phyloP scores from a whole-genome alignment of 2,888 invertebrate species.

The Ophion slaviceki region DNA sequence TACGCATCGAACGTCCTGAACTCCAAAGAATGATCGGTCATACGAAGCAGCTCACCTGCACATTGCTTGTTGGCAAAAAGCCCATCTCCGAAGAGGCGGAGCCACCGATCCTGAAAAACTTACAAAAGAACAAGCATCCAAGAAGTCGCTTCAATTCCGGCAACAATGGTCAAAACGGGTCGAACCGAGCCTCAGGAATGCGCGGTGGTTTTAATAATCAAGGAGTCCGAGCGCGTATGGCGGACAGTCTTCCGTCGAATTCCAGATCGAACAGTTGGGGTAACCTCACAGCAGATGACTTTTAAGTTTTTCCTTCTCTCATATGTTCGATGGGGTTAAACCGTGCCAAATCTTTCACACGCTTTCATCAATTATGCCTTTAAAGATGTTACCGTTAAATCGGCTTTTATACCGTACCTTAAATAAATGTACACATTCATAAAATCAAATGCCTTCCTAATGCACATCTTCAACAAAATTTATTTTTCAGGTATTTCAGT shows the following conservation, averaged over 20 bases:
- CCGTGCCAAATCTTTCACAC: background rate
- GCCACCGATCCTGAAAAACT: background rate
- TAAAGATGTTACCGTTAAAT: slow-evolving; percentile 12
- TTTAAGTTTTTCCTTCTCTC: background rate
- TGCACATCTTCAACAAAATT: slow-evolving; percentile 63
- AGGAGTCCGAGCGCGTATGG: background rate
- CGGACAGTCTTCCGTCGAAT: background rate
- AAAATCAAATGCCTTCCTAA: slow-evolving; percentile 27
- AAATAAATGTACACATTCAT: slow-evolving; percentile 15
- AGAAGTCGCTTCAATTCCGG: background rate
- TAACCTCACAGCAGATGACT: background rate
- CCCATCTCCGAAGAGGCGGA: background rate
- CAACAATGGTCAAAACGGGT: background rate
- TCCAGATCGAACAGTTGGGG: background rate
- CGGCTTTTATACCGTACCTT: slow-evolving; percentile 35
- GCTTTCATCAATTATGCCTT: background rate
- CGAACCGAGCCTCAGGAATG: background rate
- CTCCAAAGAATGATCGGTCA: slow-evolving; percentile 19
- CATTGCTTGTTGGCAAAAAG: slow-evolving; percentile 44
- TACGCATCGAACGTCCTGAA: slow-evolving; percentile 5
- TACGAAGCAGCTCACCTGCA: slow-evolving; percentile 28
- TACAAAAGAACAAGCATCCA: slow-evolving; percentile 20
- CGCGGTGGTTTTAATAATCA: background rate
- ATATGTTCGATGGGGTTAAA: background rate
- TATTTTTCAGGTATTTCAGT: slow-evolving; percentile 55